phyloP scores from a whole-genome alignment of 2,888 invertebrate species.

The Acleris cristana region DNA sequence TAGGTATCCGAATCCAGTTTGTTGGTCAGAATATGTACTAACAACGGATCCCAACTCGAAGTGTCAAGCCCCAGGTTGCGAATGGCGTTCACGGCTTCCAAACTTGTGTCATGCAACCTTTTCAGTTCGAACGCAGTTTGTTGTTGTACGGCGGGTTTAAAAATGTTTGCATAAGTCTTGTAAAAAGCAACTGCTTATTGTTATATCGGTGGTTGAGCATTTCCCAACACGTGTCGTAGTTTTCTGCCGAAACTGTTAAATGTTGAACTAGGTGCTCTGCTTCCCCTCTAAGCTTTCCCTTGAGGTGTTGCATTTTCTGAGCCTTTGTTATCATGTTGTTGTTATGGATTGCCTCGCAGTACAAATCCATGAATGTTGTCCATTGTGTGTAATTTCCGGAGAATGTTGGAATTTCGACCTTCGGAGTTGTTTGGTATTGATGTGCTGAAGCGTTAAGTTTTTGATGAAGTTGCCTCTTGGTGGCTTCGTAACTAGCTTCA shows the following conservation, averaged over 20 bases:
- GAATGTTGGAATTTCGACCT: conserved; percentile 28
- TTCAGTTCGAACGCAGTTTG: not conserved
- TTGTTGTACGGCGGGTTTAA: not conserved
- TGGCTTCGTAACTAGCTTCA: not conserved
- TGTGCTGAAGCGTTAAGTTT: not conserved
- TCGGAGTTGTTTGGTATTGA: conserved; percentile 4
- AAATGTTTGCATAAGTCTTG: conserved; percentile 37
- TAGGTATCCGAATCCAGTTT: conserved; percentile 2
- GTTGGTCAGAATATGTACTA: not conserved
- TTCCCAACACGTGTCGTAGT: conserved; percentile 41
- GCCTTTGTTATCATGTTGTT: conserved; percentile 17
- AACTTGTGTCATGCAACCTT: not conserved
- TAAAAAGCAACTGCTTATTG: conserved; percentile 38
- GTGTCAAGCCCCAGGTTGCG: not conserved
- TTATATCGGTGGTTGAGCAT: conserved; percentile 38
- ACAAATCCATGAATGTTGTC: conserved; percentile 27
- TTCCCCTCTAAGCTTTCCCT: conserved; percentile 39
- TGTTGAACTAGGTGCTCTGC: conserved; percentile 39
- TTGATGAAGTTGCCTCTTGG: conserved; percentile 3
- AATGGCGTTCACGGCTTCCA: not conserved
- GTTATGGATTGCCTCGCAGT: conserved; percentile 23
- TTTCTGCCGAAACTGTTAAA: conserved; percentile 38
- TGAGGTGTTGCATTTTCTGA: conserved; percentile 34
- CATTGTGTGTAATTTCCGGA: conserved; percentile 11
- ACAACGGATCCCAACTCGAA: not conserved